These are phyloP conservation scores for Chloropsis hardwickii DNA, from an alignment of 2,113 vertebrate species.

Conservation along the genomic window DNA sequence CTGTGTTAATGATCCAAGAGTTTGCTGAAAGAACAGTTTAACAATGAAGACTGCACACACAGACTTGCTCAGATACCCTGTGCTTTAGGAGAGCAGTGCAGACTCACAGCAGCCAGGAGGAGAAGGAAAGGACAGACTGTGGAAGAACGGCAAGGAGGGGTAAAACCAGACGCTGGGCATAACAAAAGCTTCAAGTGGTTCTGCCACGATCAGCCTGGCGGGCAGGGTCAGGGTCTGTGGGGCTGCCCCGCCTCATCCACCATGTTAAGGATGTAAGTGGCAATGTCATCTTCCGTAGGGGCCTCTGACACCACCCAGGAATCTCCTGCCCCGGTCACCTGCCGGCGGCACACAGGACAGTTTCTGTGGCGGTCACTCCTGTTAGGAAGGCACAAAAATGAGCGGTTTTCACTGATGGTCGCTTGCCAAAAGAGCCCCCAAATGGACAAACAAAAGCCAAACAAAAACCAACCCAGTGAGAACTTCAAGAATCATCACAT, in stretches of 20 bases:
- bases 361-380: conserved; percentile 95
- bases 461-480: background rate
- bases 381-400: conserved; percentile 54
- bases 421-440: background rate
- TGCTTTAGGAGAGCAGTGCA: conserved; percentile 14
- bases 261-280: conserved; percentile 93
- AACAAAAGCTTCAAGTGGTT: background rate
- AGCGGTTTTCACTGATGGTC: background rate
- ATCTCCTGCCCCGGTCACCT: conserved; percentile 89
- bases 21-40: conserved; percentile 34
- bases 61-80: background rate
- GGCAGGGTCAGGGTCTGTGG: conserved; percentile 80
- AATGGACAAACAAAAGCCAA: background rate
- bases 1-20: conserved; percentile 7
- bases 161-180: background rate
- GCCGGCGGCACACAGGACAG: conserved; percentile 94
- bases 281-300: conserved; percentile 93
- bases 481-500: background rate
- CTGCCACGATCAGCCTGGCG: background rate
- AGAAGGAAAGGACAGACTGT: conserved; percentile 4
- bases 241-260: conserved; percentile 94
- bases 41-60: background rate
- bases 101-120: conserved; percentile 45
- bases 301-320: conserved; percentile 97
- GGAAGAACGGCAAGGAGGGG: background rate